Conservation (phyloP, 2,797 vertebrate genomes). For the Salmo trutta region DNA sequence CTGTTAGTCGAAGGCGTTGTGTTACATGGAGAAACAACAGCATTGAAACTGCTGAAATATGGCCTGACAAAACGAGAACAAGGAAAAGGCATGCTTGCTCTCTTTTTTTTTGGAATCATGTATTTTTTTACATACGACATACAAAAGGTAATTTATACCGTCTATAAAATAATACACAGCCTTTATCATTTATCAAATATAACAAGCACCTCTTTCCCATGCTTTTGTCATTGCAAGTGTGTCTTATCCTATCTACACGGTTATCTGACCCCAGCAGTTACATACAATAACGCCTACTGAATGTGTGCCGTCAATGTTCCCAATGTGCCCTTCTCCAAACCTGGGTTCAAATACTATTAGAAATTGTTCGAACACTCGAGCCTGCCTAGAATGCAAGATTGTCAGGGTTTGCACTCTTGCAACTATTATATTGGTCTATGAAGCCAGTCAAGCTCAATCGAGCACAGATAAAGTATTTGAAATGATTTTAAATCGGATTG, state of each 20-base stretch:
- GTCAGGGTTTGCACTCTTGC: neutral
- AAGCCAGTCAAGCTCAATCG: neutral
- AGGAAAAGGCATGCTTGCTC: neutral
- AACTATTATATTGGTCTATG: neutral
- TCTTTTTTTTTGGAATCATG: neutral
- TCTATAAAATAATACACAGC: neutral
- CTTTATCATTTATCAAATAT: neutral
- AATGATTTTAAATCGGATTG: neutral
- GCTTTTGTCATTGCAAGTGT: neutral
- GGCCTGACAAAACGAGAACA: neutral
- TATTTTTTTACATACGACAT: neutral
- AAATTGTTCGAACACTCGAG: neutral
- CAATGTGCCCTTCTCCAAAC: neutral
- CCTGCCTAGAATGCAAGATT: neutral
- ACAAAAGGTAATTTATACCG: neutral
- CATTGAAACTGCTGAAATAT: neutral
- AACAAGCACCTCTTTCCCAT: neutral
- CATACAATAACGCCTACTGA: neutral
- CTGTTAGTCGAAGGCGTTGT: neutral
- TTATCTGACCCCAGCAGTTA: neutral
- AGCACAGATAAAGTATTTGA: neutral
- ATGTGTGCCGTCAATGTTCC: neutral
- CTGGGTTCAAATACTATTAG: neutral
- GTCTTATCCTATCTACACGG: neutral
- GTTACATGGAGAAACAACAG: neutral